Evolutionary conservation across 1,140 invertebrate genomes (phyloP), one percentile per base, ranked within the genome.

Genomic region (Papilio polytes): DNA sequence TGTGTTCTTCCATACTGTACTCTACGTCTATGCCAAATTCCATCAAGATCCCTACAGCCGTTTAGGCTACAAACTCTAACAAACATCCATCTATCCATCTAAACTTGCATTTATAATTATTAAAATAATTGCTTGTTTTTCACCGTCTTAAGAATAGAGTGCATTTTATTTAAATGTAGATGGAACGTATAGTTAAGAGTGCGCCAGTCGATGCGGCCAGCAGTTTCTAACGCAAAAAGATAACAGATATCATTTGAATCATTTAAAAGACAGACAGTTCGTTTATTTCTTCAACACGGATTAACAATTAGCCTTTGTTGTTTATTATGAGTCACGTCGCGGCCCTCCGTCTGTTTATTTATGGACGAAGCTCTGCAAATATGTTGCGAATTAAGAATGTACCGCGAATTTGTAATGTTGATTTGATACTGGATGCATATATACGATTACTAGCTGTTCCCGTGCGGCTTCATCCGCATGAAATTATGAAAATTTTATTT

Each of bases 231-330:
- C 3, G 26, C 26, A 70, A 70, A 70, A 70, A 70, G 63, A 70
- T 70, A 36, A 70, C 63, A 70, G 18, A 70, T 36, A 70, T 70
- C 22, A 70, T 70, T 70, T 70, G 63, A 70, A 70, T 70, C 36
- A 70, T 70, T 70, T 70, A 70, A 36, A 70, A 70, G 63, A 70
- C 63, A 70, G 13, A 70, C 63, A 70, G 22, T 70, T 13, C 22
- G 63, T 70, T 70, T 70, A 70, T 70, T 70, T 70, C 63, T 70
- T 70, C 63, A 70, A 70, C 63, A 70, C 63, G 63, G 63, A 70
- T 70, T 70, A 70, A 70, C 26, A 80, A 82, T 82, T 82, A 80
- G 78, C 73, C 56, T 80, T 76, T 83, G 74, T 80, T 80, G 36
- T 70, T 70, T 70, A 15, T 31, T 70, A 70, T 70, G 63, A 70